Conservation (phyloP, 2,888 invertebrate genomes). For the Cryptocheilus praepositus region DNA sequence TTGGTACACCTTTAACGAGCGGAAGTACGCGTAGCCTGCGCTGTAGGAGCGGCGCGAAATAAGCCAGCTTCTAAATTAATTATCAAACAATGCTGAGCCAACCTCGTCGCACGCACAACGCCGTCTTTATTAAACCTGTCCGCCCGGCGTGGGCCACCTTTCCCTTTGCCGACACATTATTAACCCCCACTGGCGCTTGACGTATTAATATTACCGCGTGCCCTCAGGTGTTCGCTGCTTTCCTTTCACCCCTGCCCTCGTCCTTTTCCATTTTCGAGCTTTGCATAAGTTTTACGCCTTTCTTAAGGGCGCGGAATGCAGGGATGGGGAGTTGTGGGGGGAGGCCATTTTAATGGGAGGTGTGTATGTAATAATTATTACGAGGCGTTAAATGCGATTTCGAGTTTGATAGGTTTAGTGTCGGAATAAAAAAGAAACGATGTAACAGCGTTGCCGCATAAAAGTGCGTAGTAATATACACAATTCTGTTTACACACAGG, state of each 20-base stretch:
- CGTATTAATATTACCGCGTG: slow-evolving; percentile 34
- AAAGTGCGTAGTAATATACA: no score
- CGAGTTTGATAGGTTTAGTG: no score
- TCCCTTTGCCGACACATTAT: slow-evolving; percentile 61
- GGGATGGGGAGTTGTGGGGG: neutral
- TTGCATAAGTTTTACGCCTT: neutral
- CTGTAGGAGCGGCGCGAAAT: slow-evolving; percentile 5
- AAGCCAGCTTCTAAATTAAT: slow-evolving; percentile 59
- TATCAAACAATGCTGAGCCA: slow-evolving; percentile 55
- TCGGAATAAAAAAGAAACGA: no score
- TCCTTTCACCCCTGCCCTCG: slow-evolving; percentile 15
- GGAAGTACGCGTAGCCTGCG: slow-evolving; percentile 7
- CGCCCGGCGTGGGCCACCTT: slow-evolving; percentile 41
- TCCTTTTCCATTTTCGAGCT: slow-evolving; percentile 13
- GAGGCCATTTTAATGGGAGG: no score
- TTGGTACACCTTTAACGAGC: neutral
- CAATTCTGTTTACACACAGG: no score
- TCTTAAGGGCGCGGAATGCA: neutral
- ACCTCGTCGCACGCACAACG: slow-evolving; percentile 30
- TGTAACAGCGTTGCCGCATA: no score
- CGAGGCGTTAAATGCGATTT: no score
- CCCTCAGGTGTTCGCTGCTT: neutral
- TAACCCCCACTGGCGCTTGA: slow-evolving; percentile 33
- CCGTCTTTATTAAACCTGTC: slow-evolving; percentile 61
- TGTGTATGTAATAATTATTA: no score